A percentile compares a stretch with the other conserved stretches of the same genome.
Conservation (phyloP, 2,113 vertebrate genomes). For the Ailuropoda melanoleuca region DNA sequence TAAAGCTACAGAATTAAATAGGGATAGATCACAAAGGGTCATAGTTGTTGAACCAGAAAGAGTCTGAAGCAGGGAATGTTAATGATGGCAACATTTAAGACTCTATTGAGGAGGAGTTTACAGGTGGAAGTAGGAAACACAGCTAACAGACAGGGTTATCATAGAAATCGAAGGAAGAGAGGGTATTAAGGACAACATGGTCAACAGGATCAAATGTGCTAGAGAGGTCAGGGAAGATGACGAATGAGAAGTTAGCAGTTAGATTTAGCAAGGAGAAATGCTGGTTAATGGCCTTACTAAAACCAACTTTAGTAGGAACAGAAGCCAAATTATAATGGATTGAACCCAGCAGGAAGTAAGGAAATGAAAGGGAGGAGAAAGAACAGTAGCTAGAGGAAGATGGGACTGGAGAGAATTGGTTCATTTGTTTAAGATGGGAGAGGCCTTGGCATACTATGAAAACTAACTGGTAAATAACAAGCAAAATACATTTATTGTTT, state of each 20-base stretch:
- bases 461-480: not conserved
- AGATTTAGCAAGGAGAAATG: not conserved
- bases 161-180: not conserved
- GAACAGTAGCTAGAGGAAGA: not conserved
- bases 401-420: not conserved
- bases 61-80: not conserved
- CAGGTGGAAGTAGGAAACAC: not conserved
- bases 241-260: not conserved
- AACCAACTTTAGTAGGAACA: not conserved
- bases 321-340: not conserved
- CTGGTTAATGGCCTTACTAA: not conserved
- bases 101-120: not conserved
- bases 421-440: not conserved
- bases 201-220: not conserved
- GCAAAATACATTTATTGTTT: not conserved
- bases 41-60: conserved; percentile 2
- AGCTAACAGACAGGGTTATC: not conserved
- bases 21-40: not conserved
- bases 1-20: not conserved
- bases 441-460: not conserved
- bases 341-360: not conserved
- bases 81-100: not conserved
- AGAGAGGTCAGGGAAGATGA: not conserved
- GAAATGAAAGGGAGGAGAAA: not conserved
- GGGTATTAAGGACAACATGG: not conserved